These are phyloP conservation scores for Andrena fulva DNA, from an alignment of 2,888 invertebrate genomes.

Conservation along the genomic window DNA sequence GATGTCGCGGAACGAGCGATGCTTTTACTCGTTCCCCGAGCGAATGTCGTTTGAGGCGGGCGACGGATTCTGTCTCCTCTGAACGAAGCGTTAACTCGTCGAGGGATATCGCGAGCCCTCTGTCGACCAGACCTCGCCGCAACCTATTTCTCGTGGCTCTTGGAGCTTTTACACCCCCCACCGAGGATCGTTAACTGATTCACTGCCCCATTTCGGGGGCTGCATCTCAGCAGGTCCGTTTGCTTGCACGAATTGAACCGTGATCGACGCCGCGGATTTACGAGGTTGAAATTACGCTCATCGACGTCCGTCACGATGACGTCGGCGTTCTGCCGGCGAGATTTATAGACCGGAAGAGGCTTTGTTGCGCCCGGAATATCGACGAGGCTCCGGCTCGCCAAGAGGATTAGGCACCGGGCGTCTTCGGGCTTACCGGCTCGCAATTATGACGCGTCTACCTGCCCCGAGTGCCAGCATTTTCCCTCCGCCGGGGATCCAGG, in stretches of 20 bases:
- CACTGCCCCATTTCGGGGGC: background rate
- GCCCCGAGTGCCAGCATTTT: conserved; percentile 53
- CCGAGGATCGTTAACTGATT: conserved; percentile 4
- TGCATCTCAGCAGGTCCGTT: background rate
- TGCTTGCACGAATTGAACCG: background rate
- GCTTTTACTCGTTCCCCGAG: conserved; percentile 49
- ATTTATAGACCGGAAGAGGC: conserved; percentile 58
- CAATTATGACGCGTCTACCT: conserved; percentile 58
- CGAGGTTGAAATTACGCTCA: conserved; percentile 27
- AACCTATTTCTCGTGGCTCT: conserved; percentile 36
- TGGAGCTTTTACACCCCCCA: no score
- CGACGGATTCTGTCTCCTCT: conserved; percentile 1
- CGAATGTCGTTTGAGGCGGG: conserved; percentile 28
- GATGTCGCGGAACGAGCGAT: conserved; percentile 50
- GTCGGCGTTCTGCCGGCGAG: background rate
- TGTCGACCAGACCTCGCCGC: conserved; percentile 8
- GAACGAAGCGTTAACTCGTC: conserved; percentile 19
- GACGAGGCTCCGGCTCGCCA: conserved; percentile 68
- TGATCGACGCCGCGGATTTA: conserved; percentile 18
- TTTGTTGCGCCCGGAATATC: conserved; percentile 46
- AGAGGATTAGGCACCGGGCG: conserved; percentile 72
- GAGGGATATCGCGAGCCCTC: conserved; percentile 4
- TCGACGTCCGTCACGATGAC: conserved; percentile 25
- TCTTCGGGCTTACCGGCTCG: conserved; percentile 59
- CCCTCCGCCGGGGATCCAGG: conserved; percentile 54